Conservation (phyloP, 2,888 invertebrate species). For the Scaptomyza parva region DNA sequence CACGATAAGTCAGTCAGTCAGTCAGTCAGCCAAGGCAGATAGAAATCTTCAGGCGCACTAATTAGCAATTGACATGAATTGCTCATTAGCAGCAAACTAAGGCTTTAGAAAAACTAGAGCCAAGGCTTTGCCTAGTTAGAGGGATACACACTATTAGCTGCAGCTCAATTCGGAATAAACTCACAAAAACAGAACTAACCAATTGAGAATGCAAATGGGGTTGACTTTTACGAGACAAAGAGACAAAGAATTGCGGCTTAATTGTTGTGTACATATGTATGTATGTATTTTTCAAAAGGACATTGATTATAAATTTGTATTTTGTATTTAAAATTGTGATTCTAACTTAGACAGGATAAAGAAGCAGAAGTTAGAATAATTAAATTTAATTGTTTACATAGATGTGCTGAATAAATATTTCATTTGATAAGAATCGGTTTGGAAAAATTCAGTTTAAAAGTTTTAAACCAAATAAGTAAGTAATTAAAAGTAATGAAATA, state of each 20-base stretch:
- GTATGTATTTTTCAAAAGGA: not conserved
- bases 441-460: too few species aligned
- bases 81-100: slow-evolving; percentile 78
- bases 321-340: not conserved
- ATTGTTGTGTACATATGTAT: not conserved
- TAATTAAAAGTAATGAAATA: too few species aligned
- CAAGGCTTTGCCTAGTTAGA: slow-evolving; percentile 36
- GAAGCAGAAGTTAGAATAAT: not conserved
- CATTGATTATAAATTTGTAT: not conserved
- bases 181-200: slow-evolving; percentile 24
- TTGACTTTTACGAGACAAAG: slow-evolving; percentile 16
- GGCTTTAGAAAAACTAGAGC: slow-evolving; percentile 58
- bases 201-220: slow-evolving; percentile 46
- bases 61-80: slow-evolving; percentile 83
- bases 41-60: slow-evolving; percentile 77
- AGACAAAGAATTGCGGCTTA: slow-evolving; percentile 18
- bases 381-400: too few species aligned
- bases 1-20: slow-evolving; percentile 62
- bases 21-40: slow-evolving; percentile 51
- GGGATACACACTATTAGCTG: slow-evolving; percentile 20
- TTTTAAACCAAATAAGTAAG: too few species aligned
- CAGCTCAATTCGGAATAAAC: slow-evolving; percentile 11
- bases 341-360: not conserved
- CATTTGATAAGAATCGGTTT: too few species aligned
- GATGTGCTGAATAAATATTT: too few species aligned